Evolutionary conservation across 2,113 vertebrate species (phyloP).

Genomic region (Atlantisia rogersi): DNA sequence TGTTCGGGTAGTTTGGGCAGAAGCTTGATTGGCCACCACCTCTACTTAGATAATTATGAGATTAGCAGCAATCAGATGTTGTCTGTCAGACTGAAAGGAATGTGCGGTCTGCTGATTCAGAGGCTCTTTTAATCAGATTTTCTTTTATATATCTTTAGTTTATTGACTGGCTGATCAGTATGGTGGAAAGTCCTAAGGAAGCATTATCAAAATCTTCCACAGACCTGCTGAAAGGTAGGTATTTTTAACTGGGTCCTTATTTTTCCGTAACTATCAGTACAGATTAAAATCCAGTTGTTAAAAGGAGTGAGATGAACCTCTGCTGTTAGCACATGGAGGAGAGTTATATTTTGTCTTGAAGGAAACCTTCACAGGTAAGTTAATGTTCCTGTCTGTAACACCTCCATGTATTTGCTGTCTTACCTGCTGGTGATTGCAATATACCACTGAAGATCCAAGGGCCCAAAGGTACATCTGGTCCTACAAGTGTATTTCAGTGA

Average conservation of each 20-base stretch:
- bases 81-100: background rate
- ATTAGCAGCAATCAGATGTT: background rate
- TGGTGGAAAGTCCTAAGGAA: constrained; percentile 82
- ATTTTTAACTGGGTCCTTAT: background rate
- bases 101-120: background rate
- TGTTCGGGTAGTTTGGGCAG: background rate
- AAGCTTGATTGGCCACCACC: background rate
- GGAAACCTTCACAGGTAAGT: background rate
- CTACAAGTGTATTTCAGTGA: background rate
- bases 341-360: background rate
- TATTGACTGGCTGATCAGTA: constrained; percentile 91
- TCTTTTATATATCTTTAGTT: constrained; percentile 78
- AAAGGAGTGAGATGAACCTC: background rate
- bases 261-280: background rate
- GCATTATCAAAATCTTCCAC: constrained; percentile 76
- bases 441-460: background rate
- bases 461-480: background rate
- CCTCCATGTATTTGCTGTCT: background rate
- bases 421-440: rapidly evolving
- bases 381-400: background rate
- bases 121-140: background rate
- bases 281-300: background rate
- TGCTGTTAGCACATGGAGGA: background rate
- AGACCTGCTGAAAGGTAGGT: constrained; percentile 84
- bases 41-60: background rate